Evolutionary conservation across 2,888 invertebrate species (phyloP).

Genomic region (Drosophila lacicola): DNA sequence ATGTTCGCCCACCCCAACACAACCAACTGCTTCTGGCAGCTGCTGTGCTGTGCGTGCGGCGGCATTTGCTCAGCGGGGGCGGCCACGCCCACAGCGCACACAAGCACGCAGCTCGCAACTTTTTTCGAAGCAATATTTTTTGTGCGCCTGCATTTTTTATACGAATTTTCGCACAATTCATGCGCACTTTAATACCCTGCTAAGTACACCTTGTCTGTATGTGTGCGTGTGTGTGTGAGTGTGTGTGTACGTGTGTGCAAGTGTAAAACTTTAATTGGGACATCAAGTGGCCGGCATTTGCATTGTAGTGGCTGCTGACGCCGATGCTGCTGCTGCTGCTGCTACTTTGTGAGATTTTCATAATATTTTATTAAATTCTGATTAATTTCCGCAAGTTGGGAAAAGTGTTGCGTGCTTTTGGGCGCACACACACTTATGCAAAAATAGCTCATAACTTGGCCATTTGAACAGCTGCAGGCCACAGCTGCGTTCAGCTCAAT

Average conservation of each 20-base stretch:
- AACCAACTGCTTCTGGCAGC: slow-evolving; percentile 37
- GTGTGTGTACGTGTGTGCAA: slow-evolving; percentile 18
- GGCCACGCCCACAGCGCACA: slow-evolving; percentile 16
- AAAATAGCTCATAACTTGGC: slow-evolving; percentile 32
- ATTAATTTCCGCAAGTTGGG: slow-evolving; percentile 61
- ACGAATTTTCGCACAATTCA: slow-evolving; percentile 68
- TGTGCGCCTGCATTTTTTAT: slow-evolving; percentile 66
- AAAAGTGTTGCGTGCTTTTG: slow-evolving; percentile 64
- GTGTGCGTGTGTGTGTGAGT: slow-evolving; percentile 4
- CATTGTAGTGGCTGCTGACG: slow-evolving; percentile 48
- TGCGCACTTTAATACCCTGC: slow-evolving; percentile 56
- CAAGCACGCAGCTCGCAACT: slow-evolving; percentile 19
- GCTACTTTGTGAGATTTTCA: slow-evolving; percentile 52
- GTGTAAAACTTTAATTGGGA: slow-evolving; percentile 77
- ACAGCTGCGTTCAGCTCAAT: slow-evolving; percentile 67
- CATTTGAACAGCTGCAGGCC: slow-evolving; percentile 52
- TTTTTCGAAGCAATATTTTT: slow-evolving; percentile 47
- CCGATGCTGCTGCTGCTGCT: neutral
- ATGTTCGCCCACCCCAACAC: slow-evolving; percentile 19
- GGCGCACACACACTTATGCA: slow-evolving; percentile 52
- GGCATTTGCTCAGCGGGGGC: slow-evolving; percentile 24
- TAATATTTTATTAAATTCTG: slow-evolving; percentile 81
- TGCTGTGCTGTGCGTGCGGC: neutral
- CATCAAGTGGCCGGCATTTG: slow-evolving; percentile 68
- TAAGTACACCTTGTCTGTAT: slow-evolving; percentile 68